Evolutionary conservation across 2,888 invertebrate species (phyloP).

Genomic region (Hemithea aestivaria): DNA sequence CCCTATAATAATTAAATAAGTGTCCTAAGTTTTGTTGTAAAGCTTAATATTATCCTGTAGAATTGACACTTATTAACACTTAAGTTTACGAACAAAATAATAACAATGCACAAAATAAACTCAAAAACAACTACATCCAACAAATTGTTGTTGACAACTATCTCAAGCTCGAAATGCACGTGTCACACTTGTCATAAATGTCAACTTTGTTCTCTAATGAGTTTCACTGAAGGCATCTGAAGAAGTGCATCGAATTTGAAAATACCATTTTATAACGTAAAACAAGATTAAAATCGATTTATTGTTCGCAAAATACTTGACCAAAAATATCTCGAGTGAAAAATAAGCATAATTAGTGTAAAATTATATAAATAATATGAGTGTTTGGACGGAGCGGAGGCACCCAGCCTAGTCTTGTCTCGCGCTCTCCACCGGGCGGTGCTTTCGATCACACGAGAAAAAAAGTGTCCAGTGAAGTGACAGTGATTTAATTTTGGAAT

Average conservation of each 20-base stretch:
- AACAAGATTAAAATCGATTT: conserved; percentile 35
- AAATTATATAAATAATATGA: conserved; percentile 59
- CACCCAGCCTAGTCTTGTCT: conserved; percentile 48
- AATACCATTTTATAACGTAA: too few species aligned
- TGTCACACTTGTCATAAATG: conserved; percentile 22
- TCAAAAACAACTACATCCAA: conserved; percentile 15
- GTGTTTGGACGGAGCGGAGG: conserved; percentile 36
- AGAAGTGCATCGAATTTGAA: too few species aligned
- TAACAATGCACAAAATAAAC: conserved; percentile 14
- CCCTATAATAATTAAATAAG: too few species aligned
- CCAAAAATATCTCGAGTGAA: conserved; percentile 32
- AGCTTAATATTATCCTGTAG: too few species aligned
- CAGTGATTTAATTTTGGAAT: conserved; percentile 42
- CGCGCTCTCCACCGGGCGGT: conserved; percentile 56
- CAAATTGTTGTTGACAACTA: conserved; percentile 1
- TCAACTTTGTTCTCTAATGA: conserved; percentile 13
- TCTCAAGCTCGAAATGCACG: conserved; percentile 9
- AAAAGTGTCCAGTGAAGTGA: conserved; percentile 60
- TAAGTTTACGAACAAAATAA: conserved; percentile 8
- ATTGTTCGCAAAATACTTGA: conserved; percentile 39
- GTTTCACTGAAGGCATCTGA: background rate
- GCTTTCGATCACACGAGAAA: conserved; percentile 44
- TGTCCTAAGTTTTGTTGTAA: too few species aligned
- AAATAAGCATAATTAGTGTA: conserved; percentile 62
- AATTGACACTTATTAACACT: too few species aligned